phyloP scores from a whole-genome alignment of 2,113 vertebrate genomes.

The Rostratula benghalensis region DNA sequence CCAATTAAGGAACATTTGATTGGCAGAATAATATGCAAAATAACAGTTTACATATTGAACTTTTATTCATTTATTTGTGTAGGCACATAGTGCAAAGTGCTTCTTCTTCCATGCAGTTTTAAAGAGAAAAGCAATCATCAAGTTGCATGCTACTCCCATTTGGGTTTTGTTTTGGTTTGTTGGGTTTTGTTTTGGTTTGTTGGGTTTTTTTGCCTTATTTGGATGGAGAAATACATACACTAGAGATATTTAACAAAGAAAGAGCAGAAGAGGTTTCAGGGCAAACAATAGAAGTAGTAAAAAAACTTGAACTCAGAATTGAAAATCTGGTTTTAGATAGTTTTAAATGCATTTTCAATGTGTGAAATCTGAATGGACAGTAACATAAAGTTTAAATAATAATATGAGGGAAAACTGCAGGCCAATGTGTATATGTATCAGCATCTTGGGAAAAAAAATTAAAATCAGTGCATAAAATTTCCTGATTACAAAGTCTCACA shows the following conservation, averaged over 20 bases:
- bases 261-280: background rate
- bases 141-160: accelerated
- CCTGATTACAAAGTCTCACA: background rate
- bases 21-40: background rate
- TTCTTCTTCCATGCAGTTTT: background rate
- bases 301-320: background rate
- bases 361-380: background rate
- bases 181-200: too few relatives aligned
- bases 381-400: background rate
- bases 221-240: background rate
- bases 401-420: background rate
- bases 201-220: background rate
- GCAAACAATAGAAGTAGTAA: background rate
- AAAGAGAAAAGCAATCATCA: background rate
- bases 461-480: slow-evolving; percentile 1
- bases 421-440: background rate
- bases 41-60: background rate
- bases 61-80: background rate
- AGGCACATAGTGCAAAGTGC: background rate
- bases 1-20: background rate
- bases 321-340: background rate
- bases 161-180: too few relatives aligned
- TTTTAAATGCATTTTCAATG: background rate
- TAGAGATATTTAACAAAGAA: background rate
- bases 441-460: background rate